Evolutionary conservation across 2,888 invertebrate species (phyloP).

Genomic region (Ceraclea dissimilis): DNA sequence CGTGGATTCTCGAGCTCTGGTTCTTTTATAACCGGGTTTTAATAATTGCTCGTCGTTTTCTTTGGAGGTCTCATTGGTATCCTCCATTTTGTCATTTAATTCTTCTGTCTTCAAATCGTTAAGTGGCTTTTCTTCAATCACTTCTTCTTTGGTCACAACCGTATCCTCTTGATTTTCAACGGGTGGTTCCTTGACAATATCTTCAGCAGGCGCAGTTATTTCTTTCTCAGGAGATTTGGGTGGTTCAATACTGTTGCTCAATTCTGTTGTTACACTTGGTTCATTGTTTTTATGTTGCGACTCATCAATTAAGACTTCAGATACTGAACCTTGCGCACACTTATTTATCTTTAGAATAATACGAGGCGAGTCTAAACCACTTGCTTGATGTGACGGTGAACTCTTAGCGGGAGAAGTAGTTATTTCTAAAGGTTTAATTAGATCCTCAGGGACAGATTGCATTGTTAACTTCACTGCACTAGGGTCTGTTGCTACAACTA

Average conservation of each 20-base stretch:
- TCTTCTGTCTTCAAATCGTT: neutral
- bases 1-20: slow-evolving; percentile 16
- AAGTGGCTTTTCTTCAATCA: slow-evolving; percentile 32
- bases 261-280: slow-evolving; percentile 1
- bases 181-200: slow-evolving; percentile 30
- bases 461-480: slow-evolving; percentile 30
- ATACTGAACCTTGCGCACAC: slow-evolving; percentile 47
- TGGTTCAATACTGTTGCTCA: neutral
- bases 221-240: slow-evolving; percentile 23
- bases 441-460: slow-evolving; percentile 33
- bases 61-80: slow-evolving; percentile 13
- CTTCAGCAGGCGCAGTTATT: slow-evolving; percentile 29
- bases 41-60: slow-evolving; percentile 16
- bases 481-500: neutral
- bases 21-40: slow-evolving; percentile 12
- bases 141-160: slow-evolving; percentile 36
- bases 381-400: slow-evolving; percentile 33
- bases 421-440: slow-evolving; percentile 44
- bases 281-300: slow-evolving; percentile 12
- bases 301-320: slow-evolving; percentile 39
- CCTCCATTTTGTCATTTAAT: slow-evolving; percentile 11
- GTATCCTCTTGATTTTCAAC: slow-evolving; percentile 30
- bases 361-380: slow-evolving; percentile 48
- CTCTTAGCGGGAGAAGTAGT: slow-evolving; percentile 36
- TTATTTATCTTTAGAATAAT: slow-evolving; percentile 61